Conservation (phyloP, 2,797 vertebrate species). For the Pteropus rufus region DNA sequence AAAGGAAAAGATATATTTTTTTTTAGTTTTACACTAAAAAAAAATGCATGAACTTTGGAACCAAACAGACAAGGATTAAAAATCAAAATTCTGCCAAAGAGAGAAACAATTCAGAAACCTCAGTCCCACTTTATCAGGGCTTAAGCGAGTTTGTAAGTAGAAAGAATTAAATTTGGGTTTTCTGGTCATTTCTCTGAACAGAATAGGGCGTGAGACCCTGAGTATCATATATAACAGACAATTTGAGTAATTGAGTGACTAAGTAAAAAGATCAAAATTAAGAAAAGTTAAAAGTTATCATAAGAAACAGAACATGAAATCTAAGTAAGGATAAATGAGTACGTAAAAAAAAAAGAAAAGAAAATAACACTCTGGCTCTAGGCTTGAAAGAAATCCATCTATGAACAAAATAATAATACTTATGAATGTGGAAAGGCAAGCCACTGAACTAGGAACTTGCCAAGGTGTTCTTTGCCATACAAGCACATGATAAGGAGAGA, state of each 20-base stretch:
- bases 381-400: background rate
- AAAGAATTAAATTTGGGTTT: background rate
- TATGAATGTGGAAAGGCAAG: background rate
- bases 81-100: background rate
- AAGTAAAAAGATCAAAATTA: background rate
- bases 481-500: background rate
- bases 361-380: background rate
- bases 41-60: background rate
- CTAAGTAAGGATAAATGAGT: background rate
- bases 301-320: background rate
- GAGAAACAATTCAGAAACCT: background rate
- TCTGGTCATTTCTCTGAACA: background rate
- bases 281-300: background rate
- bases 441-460: background rate
- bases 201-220: background rate
- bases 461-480: background rate
- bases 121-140: background rate
- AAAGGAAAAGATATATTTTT: background rate
- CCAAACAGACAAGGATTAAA: background rate
- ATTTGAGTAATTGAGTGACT: background rate
- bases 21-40: background rate
- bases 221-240: background rate
- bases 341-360: background rate
- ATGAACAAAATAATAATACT: background rate
- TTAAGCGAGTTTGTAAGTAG: background rate